phyloP scores from a whole-genome alignment of 2,888 invertebrate species.

The Drosophila mulleri region DNA sequence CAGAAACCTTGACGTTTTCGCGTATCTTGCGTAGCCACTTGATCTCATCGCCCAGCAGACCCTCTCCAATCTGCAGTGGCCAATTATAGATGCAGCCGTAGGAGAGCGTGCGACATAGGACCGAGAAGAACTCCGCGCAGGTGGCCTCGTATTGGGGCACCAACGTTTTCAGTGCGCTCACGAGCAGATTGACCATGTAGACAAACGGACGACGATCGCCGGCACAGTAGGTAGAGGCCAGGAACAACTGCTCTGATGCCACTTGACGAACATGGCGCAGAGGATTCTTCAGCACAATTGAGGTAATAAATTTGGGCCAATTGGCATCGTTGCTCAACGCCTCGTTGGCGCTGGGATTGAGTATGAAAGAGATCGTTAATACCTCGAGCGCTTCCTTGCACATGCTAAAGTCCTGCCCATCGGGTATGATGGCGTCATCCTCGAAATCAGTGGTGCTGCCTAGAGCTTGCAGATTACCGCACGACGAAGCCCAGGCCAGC shows the following conservation, averaged over 20 bases:
- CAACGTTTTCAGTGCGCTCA: slow-evolving; percentile 82
- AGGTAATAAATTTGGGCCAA: slow-evolving; percentile 96
- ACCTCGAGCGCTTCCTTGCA: slow-evolving; percentile 97
- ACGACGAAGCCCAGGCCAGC: slow-evolving; percentile 92
- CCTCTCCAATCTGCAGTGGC: slow-evolving; percentile 84
- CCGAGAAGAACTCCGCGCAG: slow-evolving; percentile 85
- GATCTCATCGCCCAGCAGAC: slow-evolving; percentile 84
- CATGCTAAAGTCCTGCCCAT: slow-evolving; percentile 89
- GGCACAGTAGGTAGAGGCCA: slow-evolving; percentile 85
- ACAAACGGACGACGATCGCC: slow-evolving; percentile 85
- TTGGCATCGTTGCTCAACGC: slow-evolving; percentile 91
- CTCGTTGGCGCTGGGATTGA: slow-evolving; percentile 95
- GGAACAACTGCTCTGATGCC: slow-evolving; percentile 84
- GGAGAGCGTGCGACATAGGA: slow-evolving; percentile 84
- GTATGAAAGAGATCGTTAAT: slow-evolving; percentile 93
- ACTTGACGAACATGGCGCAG: slow-evolving; percentile 87
- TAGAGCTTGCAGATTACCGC: slow-evolving; percentile 89
- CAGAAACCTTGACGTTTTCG: slow-evolving; percentile 87
- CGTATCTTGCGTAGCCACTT: slow-evolving; percentile 86
- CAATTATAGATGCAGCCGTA: slow-evolving; percentile 85
- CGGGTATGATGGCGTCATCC: slow-evolving; percentile 86
- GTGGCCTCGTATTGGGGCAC: slow-evolving; percentile 84
- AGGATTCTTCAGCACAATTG: slow-evolving; percentile 93
- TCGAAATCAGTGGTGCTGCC: slow-evolving; percentile 87
- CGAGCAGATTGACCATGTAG: slow-evolving; percentile 84